Evolutionary conservation across 2,888 invertebrate genomes (phyloP).

Genomic region (Acanthosoma haemorrhoidale): DNA sequence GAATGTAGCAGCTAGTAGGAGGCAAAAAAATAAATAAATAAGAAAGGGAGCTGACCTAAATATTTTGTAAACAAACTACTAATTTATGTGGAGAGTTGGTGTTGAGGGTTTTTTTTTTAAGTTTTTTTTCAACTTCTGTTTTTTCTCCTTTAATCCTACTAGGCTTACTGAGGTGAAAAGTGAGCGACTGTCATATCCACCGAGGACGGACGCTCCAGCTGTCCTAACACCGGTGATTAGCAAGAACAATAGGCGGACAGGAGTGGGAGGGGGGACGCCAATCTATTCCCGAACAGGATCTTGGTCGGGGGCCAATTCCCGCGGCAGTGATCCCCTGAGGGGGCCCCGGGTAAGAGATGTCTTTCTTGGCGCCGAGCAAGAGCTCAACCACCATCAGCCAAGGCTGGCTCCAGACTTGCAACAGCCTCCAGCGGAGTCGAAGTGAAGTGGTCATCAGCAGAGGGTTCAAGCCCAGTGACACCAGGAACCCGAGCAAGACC

Average conservation of each 20-base stretch:
- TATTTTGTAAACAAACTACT: too few relatives aligned
- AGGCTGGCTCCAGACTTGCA: conserved; percentile 28
- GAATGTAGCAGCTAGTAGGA: too few relatives aligned
- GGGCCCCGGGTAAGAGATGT: conserved; percentile 16
- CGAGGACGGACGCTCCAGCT: background rate
- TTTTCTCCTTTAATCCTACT: too few relatives aligned
- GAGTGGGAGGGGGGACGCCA: background rate
- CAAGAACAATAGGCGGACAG: conserved; percentile 9
- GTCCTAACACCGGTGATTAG: background rate
- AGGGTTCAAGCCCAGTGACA: conserved; percentile 81
- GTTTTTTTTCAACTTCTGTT: background rate
- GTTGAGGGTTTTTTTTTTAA: background rate
- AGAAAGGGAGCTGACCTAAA: too few relatives aligned
- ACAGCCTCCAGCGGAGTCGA: conserved; percentile 41
- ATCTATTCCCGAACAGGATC: conserved; percentile 28
- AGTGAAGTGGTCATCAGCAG: conserved; percentile 64
- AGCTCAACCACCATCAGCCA: conserved; percentile 34
- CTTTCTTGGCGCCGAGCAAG: conserved; percentile 31
- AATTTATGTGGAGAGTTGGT: background rate
- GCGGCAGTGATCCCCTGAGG: conserved; percentile 10
- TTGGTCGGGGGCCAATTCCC: conserved; percentile 36
- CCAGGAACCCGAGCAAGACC: conserved; percentile 73
- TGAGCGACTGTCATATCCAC: background rate
- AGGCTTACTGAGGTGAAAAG: background rate
- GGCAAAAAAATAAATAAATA: too few relatives aligned